These are phyloP conservation scores for Xiphophorus couchianus DNA, from an alignment of 2,113 vertebrate genomes.

Conservation along the genomic window DNA sequence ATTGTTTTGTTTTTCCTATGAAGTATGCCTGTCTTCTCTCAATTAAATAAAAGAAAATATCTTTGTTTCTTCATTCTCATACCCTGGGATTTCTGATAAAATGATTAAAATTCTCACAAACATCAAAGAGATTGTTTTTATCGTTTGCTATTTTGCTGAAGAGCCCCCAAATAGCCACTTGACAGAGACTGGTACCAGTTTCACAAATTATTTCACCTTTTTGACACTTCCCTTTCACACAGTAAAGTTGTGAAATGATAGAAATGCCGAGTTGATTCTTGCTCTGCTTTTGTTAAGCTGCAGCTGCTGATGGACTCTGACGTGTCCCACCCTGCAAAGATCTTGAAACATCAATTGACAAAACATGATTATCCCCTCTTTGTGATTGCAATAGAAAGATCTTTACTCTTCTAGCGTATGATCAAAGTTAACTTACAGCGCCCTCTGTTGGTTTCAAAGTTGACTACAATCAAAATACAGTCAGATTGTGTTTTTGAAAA, in stretches of 20 bases:
- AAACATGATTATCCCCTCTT: neutral
- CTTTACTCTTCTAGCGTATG: neutral
- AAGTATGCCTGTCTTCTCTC: neutral
- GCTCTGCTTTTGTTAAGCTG: neutral
- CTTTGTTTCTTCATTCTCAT: neutral
- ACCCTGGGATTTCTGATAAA: neutral
- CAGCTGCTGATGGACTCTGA: neutral
- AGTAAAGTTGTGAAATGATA: neutral
- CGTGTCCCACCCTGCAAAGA: conserved; percentile 7
- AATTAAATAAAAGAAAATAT: neutral
- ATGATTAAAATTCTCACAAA: conserved; percentile 10
- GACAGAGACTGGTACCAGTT: neutral
- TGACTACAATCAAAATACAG: neutral
- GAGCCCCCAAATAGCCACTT: neutral
- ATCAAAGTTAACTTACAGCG: conserved; percentile 4
- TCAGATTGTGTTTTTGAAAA: neutral
- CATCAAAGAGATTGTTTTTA: neutral
- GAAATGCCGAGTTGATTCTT: neutral
- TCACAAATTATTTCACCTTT: neutral
- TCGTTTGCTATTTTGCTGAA: conserved; percentile 5
- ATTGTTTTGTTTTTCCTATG: too few relatives aligned
- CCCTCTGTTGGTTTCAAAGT: conserved; percentile 43
- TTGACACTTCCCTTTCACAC: neutral
- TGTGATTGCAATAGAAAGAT: neutral
- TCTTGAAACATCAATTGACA: conserved; percentile 8